Evolutionary conservation across 2,888 invertebrate genomes (phyloP).

Genomic region (Sussaba pulchella): DNA sequence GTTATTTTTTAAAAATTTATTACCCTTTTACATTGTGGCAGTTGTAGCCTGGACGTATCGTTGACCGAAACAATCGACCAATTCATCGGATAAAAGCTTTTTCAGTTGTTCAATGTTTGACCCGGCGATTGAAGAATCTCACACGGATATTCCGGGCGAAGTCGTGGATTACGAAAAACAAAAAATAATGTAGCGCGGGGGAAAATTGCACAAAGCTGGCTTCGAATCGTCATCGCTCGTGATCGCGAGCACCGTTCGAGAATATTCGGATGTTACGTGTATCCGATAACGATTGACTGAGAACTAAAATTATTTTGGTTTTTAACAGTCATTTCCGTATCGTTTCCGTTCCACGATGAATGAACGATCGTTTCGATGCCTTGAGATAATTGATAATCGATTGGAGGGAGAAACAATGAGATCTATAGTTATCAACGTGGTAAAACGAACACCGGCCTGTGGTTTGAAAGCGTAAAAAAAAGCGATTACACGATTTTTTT

Average conservation of each 20-base stretch:
- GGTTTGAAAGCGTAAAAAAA: slow-evolving; percentile 6
- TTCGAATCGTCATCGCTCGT: not conserved
- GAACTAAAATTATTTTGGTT: no score
- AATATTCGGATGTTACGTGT: no score
- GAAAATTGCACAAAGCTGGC: slow-evolving; percentile 10
- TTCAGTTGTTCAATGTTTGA: no score
- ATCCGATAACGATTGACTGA: no score
- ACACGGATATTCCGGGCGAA: not conserved
- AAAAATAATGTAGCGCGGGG: slow-evolving; percentile 23
- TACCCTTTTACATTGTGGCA: slow-evolving; percentile 76
- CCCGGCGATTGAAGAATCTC: slow-evolving; percentile 14
- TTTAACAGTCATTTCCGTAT: not conserved
- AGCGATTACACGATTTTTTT: slow-evolving; percentile 42
- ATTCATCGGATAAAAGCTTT: no score
- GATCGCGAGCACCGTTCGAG: slow-evolving; percentile 25
- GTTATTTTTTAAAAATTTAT: slow-evolving; percentile 46
- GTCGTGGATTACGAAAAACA: slow-evolving; percentile 8
- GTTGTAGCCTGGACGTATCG: slow-evolving; percentile 78
- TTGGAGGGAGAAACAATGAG: slow-evolving; percentile 39
- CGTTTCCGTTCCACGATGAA: not conserved
- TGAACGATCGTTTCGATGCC: not conserved
- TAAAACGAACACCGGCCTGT: slow-evolving; percentile 8
- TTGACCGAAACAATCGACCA: no score
- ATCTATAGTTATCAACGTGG: slow-evolving; percentile 30
- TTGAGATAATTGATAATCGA: slow-evolving; percentile 4